Evolutionary conservation across 2,113 vertebrate genomes (phyloP), one percentile per base, ranked within the genome.

Genomic region (Pedetes capensis): DNA sequence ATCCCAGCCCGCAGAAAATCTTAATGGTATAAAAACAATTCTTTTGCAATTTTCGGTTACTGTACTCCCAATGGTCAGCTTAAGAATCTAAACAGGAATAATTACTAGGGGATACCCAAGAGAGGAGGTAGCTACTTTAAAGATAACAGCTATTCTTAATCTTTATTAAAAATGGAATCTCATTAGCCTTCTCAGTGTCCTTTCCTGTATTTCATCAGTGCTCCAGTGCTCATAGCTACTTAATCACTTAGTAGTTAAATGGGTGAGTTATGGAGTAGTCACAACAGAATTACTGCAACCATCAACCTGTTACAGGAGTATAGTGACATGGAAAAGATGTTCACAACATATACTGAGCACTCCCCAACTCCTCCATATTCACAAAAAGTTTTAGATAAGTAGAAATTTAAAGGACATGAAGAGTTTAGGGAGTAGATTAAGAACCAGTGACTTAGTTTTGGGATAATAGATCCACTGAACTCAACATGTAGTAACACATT

Each of bases 81-180:
- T 57, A 93, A 87, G 71, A 87, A 61, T 39, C 10, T 14, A 55
- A 76, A 76, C 1, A 49, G 32, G 27, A 78, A 71, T 29, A 64
- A 49, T 57, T 69, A 84, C 11, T 49, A 53, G 42, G 25, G 79
- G n/a, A 66, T 18, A 71, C 8, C 29, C 10, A 61, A 84, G 51
- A n/a, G 47, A 11, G 14, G 83, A 96, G 32, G 34, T 68, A 71
- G n/a, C 34, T 44, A 49, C 17, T 86, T 69, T 37, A 63, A 84
- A 75, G 18, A 90, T 53, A 89, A 76, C 17, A 71, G n/a, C 25
- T 92, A 39, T 51, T 64, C 34, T 63, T 37, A 83, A 76, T 39
- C 71, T 92, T 80, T 76, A 69, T 59, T 96, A 84, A 81, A 76
- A 76, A 66, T 66, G 17, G 6, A 78, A 80, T 91, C 55, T 61